Conservation (phyloP, 2,888 invertebrate species). For the Aplocera efformata region DNA sequence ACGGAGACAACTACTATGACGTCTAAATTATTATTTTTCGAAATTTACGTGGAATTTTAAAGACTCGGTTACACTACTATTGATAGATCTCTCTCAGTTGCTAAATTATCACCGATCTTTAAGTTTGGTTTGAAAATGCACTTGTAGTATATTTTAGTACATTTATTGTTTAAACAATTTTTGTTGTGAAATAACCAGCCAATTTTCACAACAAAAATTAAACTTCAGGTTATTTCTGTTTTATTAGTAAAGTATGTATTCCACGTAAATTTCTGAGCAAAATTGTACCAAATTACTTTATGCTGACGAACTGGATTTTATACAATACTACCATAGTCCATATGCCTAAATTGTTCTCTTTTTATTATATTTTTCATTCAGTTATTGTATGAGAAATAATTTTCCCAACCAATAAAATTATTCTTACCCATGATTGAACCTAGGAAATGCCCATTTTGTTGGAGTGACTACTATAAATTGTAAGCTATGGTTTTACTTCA, state of each 20-base stretch:
- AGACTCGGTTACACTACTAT: no score
- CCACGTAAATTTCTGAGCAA: conserved; percentile 21
- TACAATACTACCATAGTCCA: background rate
- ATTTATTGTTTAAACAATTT: conserved; percentile 25
- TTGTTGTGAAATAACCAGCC: conserved; percentile 63
- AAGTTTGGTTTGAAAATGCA: no score
- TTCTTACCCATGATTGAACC: no score
- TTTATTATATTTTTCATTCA: conserved; percentile 27
- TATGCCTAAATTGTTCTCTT: background rate
- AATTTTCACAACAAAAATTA: conserved; percentile 55
- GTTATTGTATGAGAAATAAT: no score
- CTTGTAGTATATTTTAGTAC: background rate
- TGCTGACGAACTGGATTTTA: conserved; percentile 44
- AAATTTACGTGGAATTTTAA: conserved; percentile 43
- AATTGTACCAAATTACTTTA: conserved; percentile 31
- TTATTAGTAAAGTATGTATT: conserved; percentile 29
- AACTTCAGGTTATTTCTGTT: conserved; percentile 16
- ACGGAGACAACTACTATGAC: conserved; percentile 54
- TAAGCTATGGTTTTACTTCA: no score
- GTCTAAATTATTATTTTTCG: conserved; percentile 46
- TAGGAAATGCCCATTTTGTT: no score
- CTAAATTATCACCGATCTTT: conserved; percentile 11
- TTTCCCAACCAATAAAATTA: no score
- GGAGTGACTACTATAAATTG: no score
- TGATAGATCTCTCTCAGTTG: background rate